Base-by-base conservation (phyloP, 2,113 vertebrate genomes). In the Osmerus mordax region DNA sequence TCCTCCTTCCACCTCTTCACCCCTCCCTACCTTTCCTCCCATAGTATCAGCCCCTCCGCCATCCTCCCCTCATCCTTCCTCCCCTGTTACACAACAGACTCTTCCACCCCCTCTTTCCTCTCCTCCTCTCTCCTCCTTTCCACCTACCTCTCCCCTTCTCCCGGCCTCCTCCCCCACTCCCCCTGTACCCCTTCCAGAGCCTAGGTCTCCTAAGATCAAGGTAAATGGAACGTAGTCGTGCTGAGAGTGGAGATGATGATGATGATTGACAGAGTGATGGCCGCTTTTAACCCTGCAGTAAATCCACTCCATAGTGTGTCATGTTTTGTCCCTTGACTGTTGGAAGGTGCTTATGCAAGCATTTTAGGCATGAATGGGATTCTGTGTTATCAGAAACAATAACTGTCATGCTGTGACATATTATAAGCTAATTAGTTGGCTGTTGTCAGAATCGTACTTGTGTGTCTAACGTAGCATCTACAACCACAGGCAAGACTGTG, bases 131-230 rank as follows among this genome's bases (percentile, higher is more conserved):
- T 65, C 79, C 6, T 51, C 77, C 72, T 73, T 78, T 9, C 78
- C 58, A 41, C 23, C 78, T 23, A 71, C 85, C 70, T 81, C 70
- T 41, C 6, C 75, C 81, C 79, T 89, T 74, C 80, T 74, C 67
- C 81, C 89, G 76, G 83, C 89, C 79, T 84, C 84, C 25, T 80
- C 83, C 89, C 91, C 87, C 84, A 91, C 92, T 83, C 93, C 93
- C 78, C 69, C 78, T 18, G 87, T 89, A 51, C 86, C 89, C 77
- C 91, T 88, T 67, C 90, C 91, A 86, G 92, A 94, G 78, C 86
- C 86, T 86, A 91, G 84, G 71, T 92, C 94, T 78, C 88, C 94
- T 63, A 90, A 92, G 56, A 65, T 93, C 74, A 95, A 98, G 96
- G 97, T 98, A 97, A 96, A 87, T 64, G 12, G n/a, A 41, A 28